phyloP scores from a whole-genome alignment of 2,797 vertebrate species.

The Tolypeutes matacus region DNA sequence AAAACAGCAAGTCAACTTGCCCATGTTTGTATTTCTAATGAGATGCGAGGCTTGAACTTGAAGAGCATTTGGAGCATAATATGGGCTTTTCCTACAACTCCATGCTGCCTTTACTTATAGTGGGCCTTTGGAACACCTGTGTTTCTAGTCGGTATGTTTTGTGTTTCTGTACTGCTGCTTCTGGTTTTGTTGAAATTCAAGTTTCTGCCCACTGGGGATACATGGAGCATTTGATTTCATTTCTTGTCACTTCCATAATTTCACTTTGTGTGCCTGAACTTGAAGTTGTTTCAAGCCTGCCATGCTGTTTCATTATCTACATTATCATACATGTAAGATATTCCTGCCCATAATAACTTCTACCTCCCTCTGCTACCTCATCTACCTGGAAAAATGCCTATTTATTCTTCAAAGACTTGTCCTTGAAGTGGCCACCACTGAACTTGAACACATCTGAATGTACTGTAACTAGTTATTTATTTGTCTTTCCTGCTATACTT shows the following conservation, averaged over 20 bases:
- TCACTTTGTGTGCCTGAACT: background rate
- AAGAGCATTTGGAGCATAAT: background rate
- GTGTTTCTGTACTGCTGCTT: background rate
- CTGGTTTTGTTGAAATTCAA: conserved; percentile 34
- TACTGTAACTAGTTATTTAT: background rate
- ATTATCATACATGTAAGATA: background rate
- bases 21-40: background rate
- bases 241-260: background rate
- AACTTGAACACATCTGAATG: background rate
- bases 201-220: background rate
- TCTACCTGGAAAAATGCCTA: background rate
- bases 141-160: background rate
- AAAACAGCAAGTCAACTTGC: background rate
- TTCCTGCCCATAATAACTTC: background rate
- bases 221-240: background rate
- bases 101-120: background rate
- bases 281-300: background rate
- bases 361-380: background rate
- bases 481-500: background rate
- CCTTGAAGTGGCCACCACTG: background rate
- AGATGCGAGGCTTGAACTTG: background rate
- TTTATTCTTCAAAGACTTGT: background rate
- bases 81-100: background rate
- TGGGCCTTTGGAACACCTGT: background rate
- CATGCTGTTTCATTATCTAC: background rate